These are phyloP conservation scores for Microctenopoma lineatum DNA, from an alignment of 2,797 vertebrate species.

Conservation along the genomic window DNA sequence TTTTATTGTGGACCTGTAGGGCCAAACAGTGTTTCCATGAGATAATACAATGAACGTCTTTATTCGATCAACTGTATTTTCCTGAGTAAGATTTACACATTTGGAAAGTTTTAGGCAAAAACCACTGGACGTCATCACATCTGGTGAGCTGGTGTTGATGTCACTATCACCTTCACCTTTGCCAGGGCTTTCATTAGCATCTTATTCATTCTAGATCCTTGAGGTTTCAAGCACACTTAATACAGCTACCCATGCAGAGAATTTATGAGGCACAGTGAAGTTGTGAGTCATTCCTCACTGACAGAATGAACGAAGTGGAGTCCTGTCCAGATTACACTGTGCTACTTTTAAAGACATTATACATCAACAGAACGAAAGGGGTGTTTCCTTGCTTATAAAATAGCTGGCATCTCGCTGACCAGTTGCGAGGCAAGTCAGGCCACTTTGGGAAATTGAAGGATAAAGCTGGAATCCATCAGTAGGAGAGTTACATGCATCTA, in stretches of 20 bases:
- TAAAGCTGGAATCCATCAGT: constrained; percentile 40
- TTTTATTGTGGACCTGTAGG: neutral
- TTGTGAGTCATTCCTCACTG: constrained; percentile 60
- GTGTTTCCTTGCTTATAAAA: constrained; percentile 50
- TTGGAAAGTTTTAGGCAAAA: constrained; percentile 30
- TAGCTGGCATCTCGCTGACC: constrained; percentile 41
- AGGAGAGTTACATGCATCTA: constrained; percentile 14
- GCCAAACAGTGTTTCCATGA: constrained; percentile 22
- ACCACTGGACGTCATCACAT: constrained; percentile 34
- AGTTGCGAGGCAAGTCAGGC: constrained; percentile 31
- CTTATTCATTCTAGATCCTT: constrained; percentile 53
- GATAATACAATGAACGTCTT: constrained; percentile 42
- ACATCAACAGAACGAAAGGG: constrained; percentile 37
- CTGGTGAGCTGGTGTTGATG: constrained; percentile 33
- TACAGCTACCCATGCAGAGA: constrained; percentile 49
- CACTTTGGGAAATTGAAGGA: constrained; percentile 19
- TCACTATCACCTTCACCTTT: constrained; percentile 30
- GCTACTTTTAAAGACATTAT: constrained; percentile 34
- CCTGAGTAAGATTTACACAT: constrained; percentile 12
- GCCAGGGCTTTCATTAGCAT: constrained; percentile 36
- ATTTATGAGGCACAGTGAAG: constrained; percentile 59
- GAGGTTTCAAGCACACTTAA: constrained; percentile 43
- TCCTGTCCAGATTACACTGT: constrained; percentile 31
- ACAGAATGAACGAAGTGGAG: constrained; percentile 31
- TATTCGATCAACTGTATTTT: constrained; percentile 24